phyloP scores from a whole-genome alignment of 1,140 invertebrate genomes.

The Bombus difficillimus region DNA sequence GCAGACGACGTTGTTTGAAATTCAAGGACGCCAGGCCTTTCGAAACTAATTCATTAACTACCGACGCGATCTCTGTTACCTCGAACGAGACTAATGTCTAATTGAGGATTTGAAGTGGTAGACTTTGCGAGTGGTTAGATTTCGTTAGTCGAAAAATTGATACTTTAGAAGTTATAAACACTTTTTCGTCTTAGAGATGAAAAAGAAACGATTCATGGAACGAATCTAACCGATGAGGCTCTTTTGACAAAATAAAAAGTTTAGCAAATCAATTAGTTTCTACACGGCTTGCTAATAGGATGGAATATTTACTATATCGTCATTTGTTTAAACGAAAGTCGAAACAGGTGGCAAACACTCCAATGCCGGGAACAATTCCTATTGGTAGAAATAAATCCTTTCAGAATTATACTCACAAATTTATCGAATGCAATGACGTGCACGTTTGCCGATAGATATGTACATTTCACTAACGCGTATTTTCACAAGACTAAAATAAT shows the following conservation, averaged over 20 bases:
- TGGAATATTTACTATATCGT: neutral
- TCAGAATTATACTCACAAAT: slow-evolving; percentile 29
- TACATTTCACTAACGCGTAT: slow-evolving; percentile 8
- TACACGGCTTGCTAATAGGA: neutral
- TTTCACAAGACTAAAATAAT: slow-evolving; percentile 23
- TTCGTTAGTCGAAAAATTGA: too few species aligned
- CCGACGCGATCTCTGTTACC: neutral
- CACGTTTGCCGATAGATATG: slow-evolving; percentile 1
- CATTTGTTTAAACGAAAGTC: neutral
- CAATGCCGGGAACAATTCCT: neutral
- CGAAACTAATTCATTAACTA: slow-evolving; percentile 28
- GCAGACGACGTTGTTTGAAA: slow-evolving; percentile 19
- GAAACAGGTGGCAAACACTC: neutral
- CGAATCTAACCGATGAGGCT: neutral
- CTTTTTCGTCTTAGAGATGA: too few species aligned
- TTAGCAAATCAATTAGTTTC: neutral
- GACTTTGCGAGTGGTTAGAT: too few species aligned
- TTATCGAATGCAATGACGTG: slow-evolving; percentile 21
- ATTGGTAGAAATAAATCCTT: slow-evolving; percentile 18
- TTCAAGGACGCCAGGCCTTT: slow-evolving; percentile 6
- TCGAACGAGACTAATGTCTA: neutral
- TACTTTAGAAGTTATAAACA: too few species aligned
- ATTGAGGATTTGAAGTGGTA: neutral
- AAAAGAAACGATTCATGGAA: neutral
- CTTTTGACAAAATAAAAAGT: neutral